phyloP scores from a whole-genome alignment of 2,797 vertebrate genomes.

The Fratercula arctica region DNA sequence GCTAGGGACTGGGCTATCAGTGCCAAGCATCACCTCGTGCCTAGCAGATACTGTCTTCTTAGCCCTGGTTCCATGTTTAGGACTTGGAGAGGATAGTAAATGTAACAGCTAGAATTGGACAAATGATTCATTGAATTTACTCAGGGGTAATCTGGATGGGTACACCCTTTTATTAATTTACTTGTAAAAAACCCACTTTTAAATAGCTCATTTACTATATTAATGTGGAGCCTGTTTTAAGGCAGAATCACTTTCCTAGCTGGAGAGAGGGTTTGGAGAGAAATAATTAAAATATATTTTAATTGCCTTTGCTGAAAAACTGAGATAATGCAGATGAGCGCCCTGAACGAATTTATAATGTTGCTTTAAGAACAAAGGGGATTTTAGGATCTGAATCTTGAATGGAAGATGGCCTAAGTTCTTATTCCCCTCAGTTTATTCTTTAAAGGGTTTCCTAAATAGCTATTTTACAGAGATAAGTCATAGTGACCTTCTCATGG shows the following conservation, averaged over 20 bases:
- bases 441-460: slow-evolving; percentile 2
- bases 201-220: not conserved
- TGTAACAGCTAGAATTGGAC: not conserved
- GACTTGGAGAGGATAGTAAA: not conserved
- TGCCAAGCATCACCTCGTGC: not conserved
- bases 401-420: not conserved
- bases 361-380: not conserved
- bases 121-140: not conserved
- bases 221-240: not conserved
- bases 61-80: not conserved
- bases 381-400: slow-evolving; percentile 12
- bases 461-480: not conserved
- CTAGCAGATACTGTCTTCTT: not conserved
- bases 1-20: not conserved
- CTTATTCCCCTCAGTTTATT: not conserved
- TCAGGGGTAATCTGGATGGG: not conserved
- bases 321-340: not conserved
- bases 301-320: not conserved
- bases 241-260: not conserved
- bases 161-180: not conserved
- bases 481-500: not conserved
- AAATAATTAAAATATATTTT: not conserved
- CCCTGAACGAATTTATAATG: not conserved
- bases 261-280: not conserved
- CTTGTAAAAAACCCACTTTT: not conserved